Conservation (phyloP, 2,113 vertebrate genomes). For the Coturnix japonica region DNA sequence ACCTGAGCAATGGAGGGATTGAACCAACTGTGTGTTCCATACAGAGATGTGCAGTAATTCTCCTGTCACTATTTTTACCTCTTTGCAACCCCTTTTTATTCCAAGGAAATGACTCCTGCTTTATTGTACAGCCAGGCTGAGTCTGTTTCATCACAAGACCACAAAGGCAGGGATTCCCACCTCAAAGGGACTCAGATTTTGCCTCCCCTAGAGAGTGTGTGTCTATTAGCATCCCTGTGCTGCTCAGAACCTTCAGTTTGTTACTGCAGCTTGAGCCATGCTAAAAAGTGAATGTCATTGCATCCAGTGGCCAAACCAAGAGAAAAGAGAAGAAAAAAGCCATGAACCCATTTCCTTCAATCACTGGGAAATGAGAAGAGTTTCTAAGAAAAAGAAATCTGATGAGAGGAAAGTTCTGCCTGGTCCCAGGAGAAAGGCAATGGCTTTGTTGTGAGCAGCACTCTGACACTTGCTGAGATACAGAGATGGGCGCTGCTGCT, state of each 20-base stretch:
- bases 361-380: background rate
- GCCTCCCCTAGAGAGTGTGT: background rate
- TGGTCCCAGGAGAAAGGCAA: background rate
- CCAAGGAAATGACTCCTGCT: slow-evolving; percentile 9
- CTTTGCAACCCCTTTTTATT: background rate
- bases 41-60: slow-evolving; percentile 13
- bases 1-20: background rate
- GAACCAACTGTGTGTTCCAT: background rate
- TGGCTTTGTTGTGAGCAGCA: background rate
- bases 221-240: background rate
- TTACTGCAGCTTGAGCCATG: background rate
- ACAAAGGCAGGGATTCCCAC: background rate
- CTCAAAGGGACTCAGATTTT: background rate
- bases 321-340: background rate
- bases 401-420: background rate
- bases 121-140: background rate
- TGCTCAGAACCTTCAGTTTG: background rate
- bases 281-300: background rate
- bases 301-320: background rate
- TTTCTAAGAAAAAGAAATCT: background rate
- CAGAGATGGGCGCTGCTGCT: background rate
- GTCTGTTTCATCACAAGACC: background rate
- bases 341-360: background rate
- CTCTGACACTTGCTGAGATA: background rate
- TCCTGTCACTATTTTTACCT: slow-evolving; percentile 19